Evolutionary conservation across 2,113 vertebrate genomes (phyloP).

Genomic region (Pangasianodon hypophthalmus): DNA sequence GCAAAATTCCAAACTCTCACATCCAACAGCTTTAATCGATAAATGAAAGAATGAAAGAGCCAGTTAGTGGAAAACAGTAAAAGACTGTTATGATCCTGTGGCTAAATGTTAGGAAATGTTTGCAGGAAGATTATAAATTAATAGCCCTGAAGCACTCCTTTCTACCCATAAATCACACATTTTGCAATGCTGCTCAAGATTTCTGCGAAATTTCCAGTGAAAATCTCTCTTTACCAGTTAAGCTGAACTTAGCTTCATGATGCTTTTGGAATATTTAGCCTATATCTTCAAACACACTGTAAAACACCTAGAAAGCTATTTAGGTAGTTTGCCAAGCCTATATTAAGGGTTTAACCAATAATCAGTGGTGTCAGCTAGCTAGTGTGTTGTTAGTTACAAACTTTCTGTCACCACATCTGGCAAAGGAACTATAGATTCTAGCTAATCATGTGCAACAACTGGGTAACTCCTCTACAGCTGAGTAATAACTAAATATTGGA

Average conservation of each 20-base stretch:
- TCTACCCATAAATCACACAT: neutral
- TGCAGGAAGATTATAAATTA: neutral
- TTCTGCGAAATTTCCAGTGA: neutral
- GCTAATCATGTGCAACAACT: neutral
- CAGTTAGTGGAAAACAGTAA: neutral
- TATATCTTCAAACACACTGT: neutral
- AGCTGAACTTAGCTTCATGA: neutral
- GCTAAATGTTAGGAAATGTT: constrained; percentile 6
- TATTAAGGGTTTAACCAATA: neutral
- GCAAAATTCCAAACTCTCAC: neutral
- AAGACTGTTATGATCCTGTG: neutral
- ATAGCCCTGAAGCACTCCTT: neutral
- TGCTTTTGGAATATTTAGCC: neutral
- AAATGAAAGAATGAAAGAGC: neutral
- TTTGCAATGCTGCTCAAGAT: neutral
- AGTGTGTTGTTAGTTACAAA: neutral
- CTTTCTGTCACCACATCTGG: neutral
- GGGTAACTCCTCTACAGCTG: neutral
- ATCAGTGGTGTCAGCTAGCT: neutral
- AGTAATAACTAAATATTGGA: neutral
- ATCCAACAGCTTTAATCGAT: neutral
- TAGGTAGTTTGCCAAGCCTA: neutral
- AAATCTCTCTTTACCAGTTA: neutral
- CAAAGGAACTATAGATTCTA: neutral
- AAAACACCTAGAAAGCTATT: neutral